Base-by-base conservation (phyloP, 2,113 vertebrate species). In the Corythoichthys intestinalis region DNA sequence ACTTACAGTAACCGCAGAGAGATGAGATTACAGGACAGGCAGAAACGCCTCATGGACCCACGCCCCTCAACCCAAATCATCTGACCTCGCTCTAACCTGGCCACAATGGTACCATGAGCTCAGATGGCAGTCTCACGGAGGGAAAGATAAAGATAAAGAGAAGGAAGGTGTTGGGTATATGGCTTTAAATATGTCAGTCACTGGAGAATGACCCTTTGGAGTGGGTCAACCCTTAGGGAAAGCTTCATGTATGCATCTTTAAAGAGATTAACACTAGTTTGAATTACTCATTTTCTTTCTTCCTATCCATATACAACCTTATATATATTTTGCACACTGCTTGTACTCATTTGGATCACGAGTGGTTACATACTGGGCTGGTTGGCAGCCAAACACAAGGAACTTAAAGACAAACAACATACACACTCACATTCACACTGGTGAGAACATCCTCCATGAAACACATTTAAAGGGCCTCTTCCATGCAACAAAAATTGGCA, bases 1-100 rank as follows among this genome's bases (percentile, higher is more conserved):
- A 83, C 80, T 89, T 88, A 88, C 85, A 72, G 86, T 89, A 87
- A 89, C 82, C 85, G 72, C 76, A 78, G 73, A 39, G n/a, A 66
- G 85, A 87, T 86, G 84, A 75, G 79, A 87, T 88, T 87, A 88
- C 74, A 81, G 20, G 48, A 68, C 85, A 75, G 76, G 69, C 76
- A 81, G 62, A 74, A 75, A 69, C 74, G 58, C 70, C 58, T 69
- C 75, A 28, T 13, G 7, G 20, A 49, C 28, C 64, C 47, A 48
- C 64, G 46, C 64, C 49, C 48, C 35, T 38, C 34, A 17, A 37
- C 64, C 35, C 6, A 35, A 47, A 66, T 76, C 70, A 64, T 76
- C 77, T 74, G 79, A 37, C 85, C 78, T 74, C 9, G 69, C 70
- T 71, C 79, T 2, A 54, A 66, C 67, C 35, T 60, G 67, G 72